These are phyloP conservation scores for Thalassarche chlororhynchos DNA, from an alignment of 2,113 vertebrate genomes.

Conservation along the genomic window DNA sequence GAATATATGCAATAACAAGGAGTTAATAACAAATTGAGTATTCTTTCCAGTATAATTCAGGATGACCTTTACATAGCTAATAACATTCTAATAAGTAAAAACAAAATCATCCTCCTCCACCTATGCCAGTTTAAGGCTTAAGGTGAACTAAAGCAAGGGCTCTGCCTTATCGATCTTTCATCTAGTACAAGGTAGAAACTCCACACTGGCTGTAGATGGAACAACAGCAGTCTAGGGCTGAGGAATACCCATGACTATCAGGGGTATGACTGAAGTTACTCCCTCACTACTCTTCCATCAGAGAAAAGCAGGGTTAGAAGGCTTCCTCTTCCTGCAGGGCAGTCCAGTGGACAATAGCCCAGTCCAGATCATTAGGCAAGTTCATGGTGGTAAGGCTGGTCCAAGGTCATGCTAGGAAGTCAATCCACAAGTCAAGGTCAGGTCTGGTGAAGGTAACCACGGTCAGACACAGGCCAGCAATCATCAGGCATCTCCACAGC, in stretches of 20 bases:
- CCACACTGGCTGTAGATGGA: not conserved
- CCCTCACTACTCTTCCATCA: not conserved
- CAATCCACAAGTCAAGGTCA: not conserved
- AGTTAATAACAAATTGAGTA: not conserved
- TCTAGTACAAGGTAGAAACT: not conserved
- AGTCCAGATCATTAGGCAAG: not conserved
- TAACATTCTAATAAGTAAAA: not conserved
- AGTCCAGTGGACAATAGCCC: not conserved
- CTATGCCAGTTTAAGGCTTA: not conserved
- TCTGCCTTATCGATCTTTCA: not conserved
- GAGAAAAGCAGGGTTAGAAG: not conserved
- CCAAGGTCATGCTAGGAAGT: not conserved
- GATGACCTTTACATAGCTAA: not conserved
- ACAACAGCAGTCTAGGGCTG: not conserved
- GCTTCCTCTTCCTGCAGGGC: not conserved
- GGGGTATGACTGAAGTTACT: not conserved
- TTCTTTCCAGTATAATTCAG: not conserved
- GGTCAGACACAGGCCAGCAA: not conserved
- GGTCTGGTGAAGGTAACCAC: not conserved
- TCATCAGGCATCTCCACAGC: not conserved
- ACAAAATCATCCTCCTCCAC: not conserved
- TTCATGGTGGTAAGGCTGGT: not conserved
- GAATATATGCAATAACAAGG: not conserved
- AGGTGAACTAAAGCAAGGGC: not conserved
- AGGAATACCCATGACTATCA: not conserved